Evolutionary conservation across 2,797 vertebrate species (phyloP).

Genomic region (Bothrops alternatus): DNA sequence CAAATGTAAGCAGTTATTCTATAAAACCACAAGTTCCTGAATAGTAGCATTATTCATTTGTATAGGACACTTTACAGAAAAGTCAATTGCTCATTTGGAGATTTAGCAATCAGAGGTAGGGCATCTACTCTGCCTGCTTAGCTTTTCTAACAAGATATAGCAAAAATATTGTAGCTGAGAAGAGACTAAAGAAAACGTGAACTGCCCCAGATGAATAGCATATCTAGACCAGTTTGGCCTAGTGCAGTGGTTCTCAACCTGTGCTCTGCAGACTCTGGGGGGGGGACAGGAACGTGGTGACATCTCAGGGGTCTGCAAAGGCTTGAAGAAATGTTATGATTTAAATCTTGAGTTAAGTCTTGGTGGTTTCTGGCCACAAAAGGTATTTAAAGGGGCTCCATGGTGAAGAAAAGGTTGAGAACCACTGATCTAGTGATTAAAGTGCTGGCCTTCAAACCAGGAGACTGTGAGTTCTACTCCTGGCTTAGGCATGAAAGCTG

Average conservation of each 20-base stretch:
- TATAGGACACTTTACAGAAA: background rate
- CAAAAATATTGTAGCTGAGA: background rate
- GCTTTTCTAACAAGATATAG: background rate
- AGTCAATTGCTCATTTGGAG: background rate
- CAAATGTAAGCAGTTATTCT: background rate
- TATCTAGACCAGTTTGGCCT: background rate
- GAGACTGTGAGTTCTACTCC: no score
- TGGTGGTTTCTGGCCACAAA: background rate
- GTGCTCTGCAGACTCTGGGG: background rate
- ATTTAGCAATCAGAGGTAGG: background rate
- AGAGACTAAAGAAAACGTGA: background rate
- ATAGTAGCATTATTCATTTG: background rate
- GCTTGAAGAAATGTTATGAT: background rate
- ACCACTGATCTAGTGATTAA: background rate
- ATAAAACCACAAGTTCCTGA: background rate
- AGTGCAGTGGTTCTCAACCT: background rate
- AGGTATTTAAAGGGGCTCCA: background rate
- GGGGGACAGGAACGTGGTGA: no score
- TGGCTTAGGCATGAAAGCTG: background rate
- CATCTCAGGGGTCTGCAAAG: background rate
- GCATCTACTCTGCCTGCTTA: background rate
- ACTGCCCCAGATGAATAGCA: background rate
- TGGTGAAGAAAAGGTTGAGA: background rate
- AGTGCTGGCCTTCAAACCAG: background rate
- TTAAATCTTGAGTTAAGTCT: background rate